Evolutionary conservation across 2,113 vertebrate genomes (phyloP).

Genomic region (Stegastes partitus): DNA sequence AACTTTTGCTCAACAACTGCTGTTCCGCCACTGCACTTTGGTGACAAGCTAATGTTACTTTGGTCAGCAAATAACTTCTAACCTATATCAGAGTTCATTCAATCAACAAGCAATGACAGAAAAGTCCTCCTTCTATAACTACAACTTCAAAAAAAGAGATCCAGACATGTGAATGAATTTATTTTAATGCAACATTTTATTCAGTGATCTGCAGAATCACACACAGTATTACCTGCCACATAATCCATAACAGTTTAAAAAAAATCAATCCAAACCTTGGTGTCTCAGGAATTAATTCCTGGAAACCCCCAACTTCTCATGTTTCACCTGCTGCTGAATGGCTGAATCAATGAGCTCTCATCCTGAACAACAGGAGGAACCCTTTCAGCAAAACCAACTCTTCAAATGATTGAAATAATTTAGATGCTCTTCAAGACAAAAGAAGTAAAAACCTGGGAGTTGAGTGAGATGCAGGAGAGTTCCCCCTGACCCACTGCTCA

Average conservation of each 20-base stretch:
- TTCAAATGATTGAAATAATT: conserved; percentile 76
- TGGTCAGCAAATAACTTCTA: not conserved
- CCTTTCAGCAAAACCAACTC: conserved; percentile 49
- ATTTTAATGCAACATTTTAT: not conserved
- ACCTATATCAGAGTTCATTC: not conserved
- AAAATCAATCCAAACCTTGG: not conserved
- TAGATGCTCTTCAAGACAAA: conserved; percentile 64
- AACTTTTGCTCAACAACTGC: no score
- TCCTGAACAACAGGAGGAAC: not conserved
- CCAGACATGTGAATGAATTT: not conserved
- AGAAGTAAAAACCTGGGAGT: conserved; percentile 57
- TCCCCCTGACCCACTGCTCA: conserved; percentile 63
- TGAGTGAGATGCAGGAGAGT: conserved; percentile 49
- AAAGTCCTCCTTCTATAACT: no score
- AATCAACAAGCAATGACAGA: not conserved
- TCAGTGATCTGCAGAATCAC: not conserved
- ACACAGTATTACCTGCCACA: not conserved
- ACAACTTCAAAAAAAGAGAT: not conserved
- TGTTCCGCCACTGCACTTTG: no score
- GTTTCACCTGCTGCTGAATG: conserved; percentile 55
- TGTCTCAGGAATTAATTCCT: conserved; percentile 30
- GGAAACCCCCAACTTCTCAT: conserved; percentile 35
- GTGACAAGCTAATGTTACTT: no score
- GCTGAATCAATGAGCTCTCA: conserved; percentile 15
- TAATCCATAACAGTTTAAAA: not conserved